Evolutionary conservation across 1,140 invertebrate species (phyloP).

Genomic region (Papilio helenus): DNA sequence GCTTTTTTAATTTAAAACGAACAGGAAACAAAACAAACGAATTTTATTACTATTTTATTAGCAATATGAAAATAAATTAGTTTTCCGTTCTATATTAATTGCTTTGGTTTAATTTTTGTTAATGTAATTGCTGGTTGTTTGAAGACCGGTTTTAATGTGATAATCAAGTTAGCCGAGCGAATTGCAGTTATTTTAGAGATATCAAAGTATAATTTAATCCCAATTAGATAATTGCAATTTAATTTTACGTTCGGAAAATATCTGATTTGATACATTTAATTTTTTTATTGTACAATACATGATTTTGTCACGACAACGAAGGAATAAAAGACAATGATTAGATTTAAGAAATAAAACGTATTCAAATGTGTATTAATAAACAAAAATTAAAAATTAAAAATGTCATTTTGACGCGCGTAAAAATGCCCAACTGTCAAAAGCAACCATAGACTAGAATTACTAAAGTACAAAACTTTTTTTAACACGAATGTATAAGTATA

Average conservation of each 20-base stretch:
- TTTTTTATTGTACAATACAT: too few species aligned
- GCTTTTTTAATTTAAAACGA: constrained; percentile 1
- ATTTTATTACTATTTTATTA: constrained; percentile 6
- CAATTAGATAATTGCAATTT: neutral
- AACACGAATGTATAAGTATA: neutral
- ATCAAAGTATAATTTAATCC: constrained; percentile 5
- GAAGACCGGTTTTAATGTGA: constrained; percentile 7
- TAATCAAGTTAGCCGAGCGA: neutral
- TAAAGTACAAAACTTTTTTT: neutral
- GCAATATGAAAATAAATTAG: neutral
- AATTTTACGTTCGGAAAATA: neutral
- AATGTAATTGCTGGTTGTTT: neutral
- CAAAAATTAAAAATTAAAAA: neutral
- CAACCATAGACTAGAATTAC: neutral
- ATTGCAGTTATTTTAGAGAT: neutral
- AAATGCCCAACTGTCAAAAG: neutral
- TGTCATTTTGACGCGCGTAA: neutral
- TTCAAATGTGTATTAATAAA: neutral
- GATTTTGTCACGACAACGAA: too few species aligned
- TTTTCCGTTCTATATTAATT: neutral
- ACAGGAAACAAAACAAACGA: neutral
- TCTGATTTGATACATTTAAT: neutral
- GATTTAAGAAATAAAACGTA: neutral
- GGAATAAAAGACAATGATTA: neutral
- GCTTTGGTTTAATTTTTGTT: constrained; percentile 14